These are phyloP conservation scores for Phoenicopterus ruber DNA, from an alignment of 2,113 vertebrate genomes.

Conservation along the genomic window DNA sequence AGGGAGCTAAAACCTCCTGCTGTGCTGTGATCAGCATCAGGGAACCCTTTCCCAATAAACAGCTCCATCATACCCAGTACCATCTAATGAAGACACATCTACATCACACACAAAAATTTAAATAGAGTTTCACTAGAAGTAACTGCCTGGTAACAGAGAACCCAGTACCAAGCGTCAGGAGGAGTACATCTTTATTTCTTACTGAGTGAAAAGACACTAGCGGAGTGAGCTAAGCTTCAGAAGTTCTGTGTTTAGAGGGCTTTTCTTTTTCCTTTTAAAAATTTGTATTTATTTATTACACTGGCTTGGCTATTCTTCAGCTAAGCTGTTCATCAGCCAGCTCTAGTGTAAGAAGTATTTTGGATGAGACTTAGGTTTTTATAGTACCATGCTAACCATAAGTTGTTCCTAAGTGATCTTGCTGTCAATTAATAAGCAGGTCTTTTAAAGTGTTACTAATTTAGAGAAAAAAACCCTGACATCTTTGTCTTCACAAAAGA, in stretches of 20 bases:
- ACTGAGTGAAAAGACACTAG: background rate
- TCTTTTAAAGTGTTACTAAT: background rate
- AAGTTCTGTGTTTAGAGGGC: background rate
- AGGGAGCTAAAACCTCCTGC: background rate
- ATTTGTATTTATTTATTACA: background rate
- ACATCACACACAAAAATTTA: background rate
- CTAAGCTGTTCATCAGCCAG: background rate
- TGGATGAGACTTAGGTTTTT: background rate
- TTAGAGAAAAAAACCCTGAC: background rate
- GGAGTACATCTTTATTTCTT: background rate
- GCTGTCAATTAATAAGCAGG: background rate
- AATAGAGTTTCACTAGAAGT: background rate
- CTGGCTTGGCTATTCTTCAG: background rate
- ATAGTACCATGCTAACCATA: background rate
- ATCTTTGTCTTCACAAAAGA: background rate
- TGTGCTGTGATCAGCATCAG: background rate
- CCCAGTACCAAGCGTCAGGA: background rate
- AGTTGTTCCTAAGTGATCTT: background rate
- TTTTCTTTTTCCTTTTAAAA: background rate
- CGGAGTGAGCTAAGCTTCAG: background rate
- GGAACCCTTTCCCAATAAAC: background rate
- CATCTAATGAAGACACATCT: background rate
- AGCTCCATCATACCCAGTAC: background rate
- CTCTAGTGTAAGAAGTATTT: background rate
- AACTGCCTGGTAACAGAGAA: background rate